phyloP scores from a whole-genome alignment of 1,140 invertebrate genomes.

The Trypoxylus dichotomus region DNA sequence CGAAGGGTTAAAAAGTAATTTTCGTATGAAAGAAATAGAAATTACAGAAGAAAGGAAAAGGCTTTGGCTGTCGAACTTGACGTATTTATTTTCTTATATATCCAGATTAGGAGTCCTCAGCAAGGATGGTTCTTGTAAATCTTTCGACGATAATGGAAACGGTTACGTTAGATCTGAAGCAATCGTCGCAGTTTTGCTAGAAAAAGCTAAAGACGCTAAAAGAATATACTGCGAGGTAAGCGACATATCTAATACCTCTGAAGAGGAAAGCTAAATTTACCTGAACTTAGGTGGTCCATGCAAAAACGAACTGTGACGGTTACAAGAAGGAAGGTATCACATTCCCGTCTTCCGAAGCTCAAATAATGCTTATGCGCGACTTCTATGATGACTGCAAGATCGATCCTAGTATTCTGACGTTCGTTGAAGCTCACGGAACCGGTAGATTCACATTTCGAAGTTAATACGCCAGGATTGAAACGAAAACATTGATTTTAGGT shows the following conservation, averaged over 20 bases:
- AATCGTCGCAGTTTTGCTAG: constrained; percentile 77
- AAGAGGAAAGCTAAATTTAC: too few species aligned
- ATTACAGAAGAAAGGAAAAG: too few species aligned
- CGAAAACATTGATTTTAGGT: constrained; percentile 49
- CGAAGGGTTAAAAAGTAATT: too few species aligned
- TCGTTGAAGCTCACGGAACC: constrained; percentile 92
- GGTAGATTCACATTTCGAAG: constrained; percentile 51
- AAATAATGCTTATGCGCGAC: constrained; percentile 76
- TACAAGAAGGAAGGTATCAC: constrained; percentile 80
- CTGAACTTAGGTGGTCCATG: constrained; percentile 51
- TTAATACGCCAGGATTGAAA: not conserved
- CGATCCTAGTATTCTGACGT: constrained; percentile 70
- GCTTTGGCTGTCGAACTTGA: too few species aligned
- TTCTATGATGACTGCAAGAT: constrained; percentile 86
- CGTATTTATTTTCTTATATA: too few species aligned
- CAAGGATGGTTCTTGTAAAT: constrained; percentile 82
- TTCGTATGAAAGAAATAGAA: too few species aligned
- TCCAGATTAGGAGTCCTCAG: constrained; percentile 81
- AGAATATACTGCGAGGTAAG: constrained; percentile 65
- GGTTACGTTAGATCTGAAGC: constrained; percentile 80
- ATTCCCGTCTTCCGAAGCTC: constrained; percentile 83
- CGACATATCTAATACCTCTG: too few species aligned
- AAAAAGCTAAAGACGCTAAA: constrained; percentile 77
- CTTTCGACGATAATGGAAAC: constrained; percentile 82
- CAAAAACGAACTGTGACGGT: constrained; percentile 82